Evolutionary conservation across 2,888 invertebrate genomes (phyloP).

Genomic region (Melanostoma scalare): DNA sequence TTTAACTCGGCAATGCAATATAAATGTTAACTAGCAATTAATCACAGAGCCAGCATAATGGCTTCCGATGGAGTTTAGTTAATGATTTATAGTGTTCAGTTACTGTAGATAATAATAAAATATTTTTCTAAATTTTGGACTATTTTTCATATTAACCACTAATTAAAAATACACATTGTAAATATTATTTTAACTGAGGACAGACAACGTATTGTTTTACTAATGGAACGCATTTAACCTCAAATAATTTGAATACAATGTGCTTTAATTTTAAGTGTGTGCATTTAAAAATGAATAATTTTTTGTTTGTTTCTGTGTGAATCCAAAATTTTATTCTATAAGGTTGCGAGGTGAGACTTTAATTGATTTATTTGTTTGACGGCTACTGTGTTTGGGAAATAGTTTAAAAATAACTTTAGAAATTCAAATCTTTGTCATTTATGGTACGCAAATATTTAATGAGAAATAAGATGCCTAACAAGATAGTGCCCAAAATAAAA

Average conservation of each 20-base stretch:
- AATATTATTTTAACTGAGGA: neutral
- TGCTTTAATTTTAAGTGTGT: neutral
- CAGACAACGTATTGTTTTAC: neutral
- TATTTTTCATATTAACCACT: neutral
- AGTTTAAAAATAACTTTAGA: no score
- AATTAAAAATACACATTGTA: constrained; percentile 1
- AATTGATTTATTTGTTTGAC: neutral
- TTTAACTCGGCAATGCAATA: constrained; percentile 25
- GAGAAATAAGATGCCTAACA: no score
- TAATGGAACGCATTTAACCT: neutral
- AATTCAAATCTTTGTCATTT: no score
- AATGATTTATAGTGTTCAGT: constrained; percentile 20
- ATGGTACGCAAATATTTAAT: no score
- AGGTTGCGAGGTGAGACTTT: neutral
- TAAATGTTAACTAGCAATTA: constrained; percentile 35
- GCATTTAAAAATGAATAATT: neutral
- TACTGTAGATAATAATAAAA: constrained; percentile 5
- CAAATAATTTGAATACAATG: neutral
- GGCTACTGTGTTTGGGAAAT: no score
- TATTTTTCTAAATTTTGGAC: neutral
- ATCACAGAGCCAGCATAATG: constrained; percentile 42
- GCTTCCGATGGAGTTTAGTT: constrained; percentile 21
- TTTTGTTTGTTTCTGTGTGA: constrained; percentile 6
- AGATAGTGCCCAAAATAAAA: no score
- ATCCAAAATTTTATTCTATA: constrained; percentile 7